These are phyloP conservation scores for Notoglanidium macrostoma DNA, from an alignment of 2,797 vertebrate genomes.

Conservation along the genomic window DNA sequence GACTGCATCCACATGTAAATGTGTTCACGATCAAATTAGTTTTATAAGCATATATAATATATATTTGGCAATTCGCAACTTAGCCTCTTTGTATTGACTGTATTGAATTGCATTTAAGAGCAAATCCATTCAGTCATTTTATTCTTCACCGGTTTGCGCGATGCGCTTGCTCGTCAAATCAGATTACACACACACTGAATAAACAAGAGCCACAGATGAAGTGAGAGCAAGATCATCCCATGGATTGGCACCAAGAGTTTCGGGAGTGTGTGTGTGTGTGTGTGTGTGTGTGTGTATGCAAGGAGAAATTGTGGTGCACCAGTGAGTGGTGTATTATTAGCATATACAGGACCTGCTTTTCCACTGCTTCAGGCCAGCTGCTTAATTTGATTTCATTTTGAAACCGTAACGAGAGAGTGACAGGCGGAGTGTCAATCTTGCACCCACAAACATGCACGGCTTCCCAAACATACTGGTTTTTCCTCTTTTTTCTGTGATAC, in stretches of 20 bases:
- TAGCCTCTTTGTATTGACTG: neutral
- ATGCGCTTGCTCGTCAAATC: constrained; percentile 7
- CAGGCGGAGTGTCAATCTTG: constrained; percentile 52
- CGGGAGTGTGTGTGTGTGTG: constrained; percentile 25
- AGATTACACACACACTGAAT: constrained; percentile 16
- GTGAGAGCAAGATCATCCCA: constrained; percentile 35
- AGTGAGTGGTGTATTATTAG: constrained; percentile 76
- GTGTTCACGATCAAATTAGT: neutral
- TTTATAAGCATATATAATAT: neutral
- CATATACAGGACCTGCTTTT: constrained; percentile 67
- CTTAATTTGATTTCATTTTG: constrained; percentile 70
- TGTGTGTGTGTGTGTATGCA: neutral
- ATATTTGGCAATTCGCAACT: no score
- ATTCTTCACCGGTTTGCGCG: neutral
- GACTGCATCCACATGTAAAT: constrained; percentile 1
- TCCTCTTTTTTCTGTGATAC: neutral
- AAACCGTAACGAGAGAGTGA: constrained; percentile 66
- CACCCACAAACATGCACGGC: neutral
- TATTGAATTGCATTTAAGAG: neutral
- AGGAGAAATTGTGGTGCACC: constrained; percentile 57
- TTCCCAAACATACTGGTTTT: neutral
- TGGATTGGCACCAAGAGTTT: constrained; percentile 46
- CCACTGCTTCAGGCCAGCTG: constrained; percentile 63
- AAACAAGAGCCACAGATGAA: constrained; percentile 31
- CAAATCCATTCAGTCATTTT: neutral